Conservation (phyloP, 2,888 invertebrate species). For the Andrena hattorfiana region DNA sequence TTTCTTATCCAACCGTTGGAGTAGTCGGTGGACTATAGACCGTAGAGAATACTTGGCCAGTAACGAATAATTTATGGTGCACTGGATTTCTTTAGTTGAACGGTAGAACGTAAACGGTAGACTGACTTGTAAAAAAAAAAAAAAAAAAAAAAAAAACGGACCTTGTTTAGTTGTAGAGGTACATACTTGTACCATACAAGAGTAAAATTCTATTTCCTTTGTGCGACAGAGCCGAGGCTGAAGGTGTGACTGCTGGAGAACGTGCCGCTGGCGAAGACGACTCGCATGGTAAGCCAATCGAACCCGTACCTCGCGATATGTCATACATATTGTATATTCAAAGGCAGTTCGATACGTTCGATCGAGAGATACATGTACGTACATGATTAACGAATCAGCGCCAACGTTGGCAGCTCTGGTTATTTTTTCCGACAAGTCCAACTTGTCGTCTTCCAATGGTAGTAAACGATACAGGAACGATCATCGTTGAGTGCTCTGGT, state of each 20-base stretch:
- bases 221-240: constrained; percentile 79
- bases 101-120: no score
- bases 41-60: constrained; percentile 15
- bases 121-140: no score
- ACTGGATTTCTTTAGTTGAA: constrained; percentile 18
- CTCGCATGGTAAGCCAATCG: constrained; percentile 81
- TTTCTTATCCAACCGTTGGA: neutral
- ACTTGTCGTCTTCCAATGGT: constrained; percentile 3
- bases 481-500: constrained; percentile 23
- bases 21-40: neutral
- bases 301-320: no score
- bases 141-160: no score
- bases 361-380: neutral
- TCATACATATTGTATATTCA: neutral
- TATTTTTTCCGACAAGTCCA: neutral
- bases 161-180: no score
- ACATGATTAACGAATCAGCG: neutral
- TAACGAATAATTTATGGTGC: constrained; percentile 21
- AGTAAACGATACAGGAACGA: constrained; percentile 9
- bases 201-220: constrained; percentile 7
- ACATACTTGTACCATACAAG: neutral
- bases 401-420: constrained; percentile 3
- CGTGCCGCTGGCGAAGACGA: constrained; percentile 81
- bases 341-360: constrained; percentile 30
- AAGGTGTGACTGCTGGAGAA: constrained; percentile 79